Base-by-base conservation (phyloP, 2,113 vertebrate genomes). In the Thryonomys swinderianus region DNA sequence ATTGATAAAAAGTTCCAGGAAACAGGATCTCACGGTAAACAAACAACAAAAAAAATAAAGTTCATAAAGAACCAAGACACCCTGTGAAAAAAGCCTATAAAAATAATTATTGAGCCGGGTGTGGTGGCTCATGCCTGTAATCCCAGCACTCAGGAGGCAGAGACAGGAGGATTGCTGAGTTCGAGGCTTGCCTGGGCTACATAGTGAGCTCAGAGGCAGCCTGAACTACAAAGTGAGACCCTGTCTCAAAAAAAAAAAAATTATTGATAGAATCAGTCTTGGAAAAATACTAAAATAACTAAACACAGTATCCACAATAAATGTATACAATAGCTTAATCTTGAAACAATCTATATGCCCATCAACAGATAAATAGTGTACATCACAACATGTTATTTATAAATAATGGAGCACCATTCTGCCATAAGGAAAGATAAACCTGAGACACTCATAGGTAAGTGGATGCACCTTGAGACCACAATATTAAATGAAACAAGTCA, bases 271-370 rank as follows among this genome's bases (percentile, higher is more conserved):
- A 57, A 76, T 61, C 61, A 40, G 13, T 51, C 37, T 57, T 81
- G 45, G 51, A 90, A 95, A 71, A 85, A 73, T 42, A 76, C 16
- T 85, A 51, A 61, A 42, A 92, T 81, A 85, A 93, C 91, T 62
- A 86, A 48, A 74, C 17, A 53, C 25, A 81, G 10, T 85, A 57
- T 74, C 34, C 14, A 55, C 71, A 96, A 93, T 34, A 62, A 84
- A 64, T n/a, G 9, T 23, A 93, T 23, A 42, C 30, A 13, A 10
- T 74, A 61, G 71, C 71, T 74, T 27, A 45, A 30, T 30, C 40
- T 74, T 30, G 25, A 48, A 74, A 74, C 25, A 74, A 25, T 25
- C 42, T 48, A 30, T 45, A 48, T 45, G 71, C 25, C 71, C 37
- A 74, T 74, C 40, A 45, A 45, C 23, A 27, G 23, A 73, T 42